Evolutionary conservation across 2,888 invertebrate genomes (phyloP), one percentile per base, ranked within the genome.

Genomic region (Spisula solida): DNA sequence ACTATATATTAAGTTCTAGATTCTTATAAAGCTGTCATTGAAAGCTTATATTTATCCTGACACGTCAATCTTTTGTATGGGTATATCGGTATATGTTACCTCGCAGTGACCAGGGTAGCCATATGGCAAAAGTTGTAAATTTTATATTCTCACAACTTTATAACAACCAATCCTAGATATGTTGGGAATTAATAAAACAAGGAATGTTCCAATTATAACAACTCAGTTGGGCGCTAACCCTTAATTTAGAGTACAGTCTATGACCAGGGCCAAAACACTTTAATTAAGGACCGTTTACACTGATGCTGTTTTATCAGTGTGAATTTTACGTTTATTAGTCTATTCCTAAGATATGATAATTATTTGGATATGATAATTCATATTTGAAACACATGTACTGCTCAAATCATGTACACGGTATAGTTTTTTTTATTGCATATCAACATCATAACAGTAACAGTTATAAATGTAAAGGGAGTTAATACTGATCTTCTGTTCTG

Each of bases 181-280:
- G 31, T 75, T 34, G 31, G 1, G 29, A 75, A 75, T 34, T 31
- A 75, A 75, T 75, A 75, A 75, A 75, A 75, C 18, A 0, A 16
- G 75, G 75, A 75, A 75, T 75, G 75, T 75, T 75, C 34, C 75
- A 31, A 75, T 75, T 75, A 75, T 75, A 75, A 75, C 75, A 16
- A 5, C 75, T 34, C 75, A 75, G 75, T 34, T 34, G 75, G 75
- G 75, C 10, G 75, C 34, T 75, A 75, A 34, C 75, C 75, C 34
- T 34, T 31, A 34, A 75, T 75, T 75, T 18, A 31, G 31, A 75
- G 60, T 75, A 34, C 34, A 18, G 5, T 31, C n/a, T 5, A 75
- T 31, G 75, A 31, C 75, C 75, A 34, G 75, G 16, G 25, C 75
- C 34, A 16, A 60, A 12, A 31, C 6, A 25, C 34, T n/a, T n/a